Conservation (phyloP, 1,140 invertebrate species). For the Delia radicum region DNA sequence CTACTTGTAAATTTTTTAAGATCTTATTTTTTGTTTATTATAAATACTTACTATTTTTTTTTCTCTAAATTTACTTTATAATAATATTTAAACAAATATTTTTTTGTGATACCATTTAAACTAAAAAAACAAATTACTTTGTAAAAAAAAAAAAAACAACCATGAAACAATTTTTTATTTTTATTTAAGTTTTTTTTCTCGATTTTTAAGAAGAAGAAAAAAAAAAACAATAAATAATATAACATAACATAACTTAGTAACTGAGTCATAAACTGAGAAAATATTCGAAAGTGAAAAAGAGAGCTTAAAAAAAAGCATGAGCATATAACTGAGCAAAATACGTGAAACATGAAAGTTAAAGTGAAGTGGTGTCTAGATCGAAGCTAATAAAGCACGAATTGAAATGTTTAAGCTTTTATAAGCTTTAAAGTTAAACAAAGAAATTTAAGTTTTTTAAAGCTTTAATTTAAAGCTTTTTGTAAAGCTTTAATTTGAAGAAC, state of each 20-base stretch:
- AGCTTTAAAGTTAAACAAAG: no score
- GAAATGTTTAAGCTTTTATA: no score
- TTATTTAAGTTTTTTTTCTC: no score
- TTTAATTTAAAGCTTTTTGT: no score
- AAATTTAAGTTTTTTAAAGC: no score
- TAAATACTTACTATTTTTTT: neutral
- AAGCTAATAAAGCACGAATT: no score
- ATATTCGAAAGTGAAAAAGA: neutral
- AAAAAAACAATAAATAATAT: neutral
- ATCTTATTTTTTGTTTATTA: neutral
- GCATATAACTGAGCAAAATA: neutral
- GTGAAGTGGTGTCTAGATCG: neutral
- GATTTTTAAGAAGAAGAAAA: neutral
- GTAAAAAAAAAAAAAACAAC: neutral
- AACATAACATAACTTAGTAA: neutral
- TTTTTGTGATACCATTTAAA: neutral
- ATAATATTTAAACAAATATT: no score
- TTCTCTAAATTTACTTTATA: neutral
- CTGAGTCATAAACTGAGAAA: neutral
- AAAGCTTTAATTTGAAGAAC: no score
- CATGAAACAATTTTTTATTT: no score
- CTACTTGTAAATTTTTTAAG: neutral
- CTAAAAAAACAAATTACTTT: neutral
- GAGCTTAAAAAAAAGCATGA: neutral
- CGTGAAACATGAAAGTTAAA: neutral